Percentiles rank a stretch among this genome's conserved stretches.
phyloP scores from a whole-genome alignment of 2,888 invertebrate genomes.

The Merodon equestris region DNA sequence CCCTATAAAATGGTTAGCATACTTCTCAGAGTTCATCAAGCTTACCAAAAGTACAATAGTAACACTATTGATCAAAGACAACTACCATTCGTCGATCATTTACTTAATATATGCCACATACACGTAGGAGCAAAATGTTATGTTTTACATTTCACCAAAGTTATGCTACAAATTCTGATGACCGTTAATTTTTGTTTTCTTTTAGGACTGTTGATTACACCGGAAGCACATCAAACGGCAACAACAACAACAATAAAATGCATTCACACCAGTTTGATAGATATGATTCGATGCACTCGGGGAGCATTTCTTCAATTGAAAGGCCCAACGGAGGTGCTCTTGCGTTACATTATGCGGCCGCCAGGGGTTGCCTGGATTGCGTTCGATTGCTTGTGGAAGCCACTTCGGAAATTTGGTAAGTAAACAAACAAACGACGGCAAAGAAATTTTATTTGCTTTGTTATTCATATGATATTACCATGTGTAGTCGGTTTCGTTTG shows the following conservation, averaged over 20 bases:
- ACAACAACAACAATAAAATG: slow-evolving; percentile 75
- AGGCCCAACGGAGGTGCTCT: slow-evolving; percentile 83
- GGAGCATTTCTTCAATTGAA: slow-evolving; percentile 77
- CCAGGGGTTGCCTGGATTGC: slow-evolving; percentile 91
- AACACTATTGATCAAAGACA: no score
- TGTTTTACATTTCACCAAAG: no score
- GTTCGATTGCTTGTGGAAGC: slow-evolving; percentile 89
- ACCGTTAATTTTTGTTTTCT: slow-evolving; percentile 41
- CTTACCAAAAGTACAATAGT: no score
- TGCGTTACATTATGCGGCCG: slow-evolving; percentile 92
- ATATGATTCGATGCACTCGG: slow-evolving; percentile 76
- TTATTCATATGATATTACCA: no score
- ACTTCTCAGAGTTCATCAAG: no score
- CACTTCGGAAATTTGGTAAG: slow-evolving; percentile 88
- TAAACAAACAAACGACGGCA: slow-evolving; percentile 30
- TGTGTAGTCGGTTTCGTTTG: no score
- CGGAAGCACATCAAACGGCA: slow-evolving; percentile 64
- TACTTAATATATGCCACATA: not conserved
- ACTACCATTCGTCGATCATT: no score
- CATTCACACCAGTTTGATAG: slow-evolving; percentile 78
- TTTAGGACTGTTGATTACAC: slow-evolving; percentile 76
- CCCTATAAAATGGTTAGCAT: no score
- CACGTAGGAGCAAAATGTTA: not conserved
- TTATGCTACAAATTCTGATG: no score
- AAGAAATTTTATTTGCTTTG: no score